These are phyloP conservation scores for Helicoverpa armigera DNA, from an alignment of 1,140 invertebrate species.

Conservation along the genomic window DNA sequence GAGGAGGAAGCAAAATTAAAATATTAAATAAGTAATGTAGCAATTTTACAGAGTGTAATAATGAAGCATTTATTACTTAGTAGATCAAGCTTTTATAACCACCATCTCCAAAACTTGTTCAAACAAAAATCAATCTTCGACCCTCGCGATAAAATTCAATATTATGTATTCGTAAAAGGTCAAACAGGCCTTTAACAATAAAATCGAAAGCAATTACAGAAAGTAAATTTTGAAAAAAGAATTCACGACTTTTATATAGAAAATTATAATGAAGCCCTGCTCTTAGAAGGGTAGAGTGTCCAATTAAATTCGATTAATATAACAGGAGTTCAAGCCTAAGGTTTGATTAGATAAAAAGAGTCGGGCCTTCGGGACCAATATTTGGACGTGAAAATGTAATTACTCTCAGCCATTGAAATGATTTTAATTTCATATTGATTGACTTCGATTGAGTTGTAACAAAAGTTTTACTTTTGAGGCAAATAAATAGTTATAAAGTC, in stretches of 20 bases:
- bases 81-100: neutral
- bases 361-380: neutral
- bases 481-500: no score
- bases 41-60: neutral
- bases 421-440: conserved; percentile 6
- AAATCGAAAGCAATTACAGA: conserved; percentile 45
- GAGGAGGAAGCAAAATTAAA: neutral
- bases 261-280: conserved; percentile 41
- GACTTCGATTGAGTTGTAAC: neutral
- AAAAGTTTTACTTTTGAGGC: neutral
- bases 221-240: conserved; percentile 29
- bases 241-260: conserved; percentile 26
- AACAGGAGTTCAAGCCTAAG: conserved; percentile 3
- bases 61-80: conserved; percentile 21
- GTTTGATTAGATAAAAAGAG: conserved; percentile 28
- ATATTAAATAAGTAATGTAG: conserved; percentile 5
- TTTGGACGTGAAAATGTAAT: conserved; percentile 23
- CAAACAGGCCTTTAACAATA: conserved; percentile 21
- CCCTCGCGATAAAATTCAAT: conserved; percentile 12
- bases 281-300: conserved; percentile 45
- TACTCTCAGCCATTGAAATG: neutral
- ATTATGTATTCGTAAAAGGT: conserved; percentile 16
- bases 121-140: conserved; percentile 10
- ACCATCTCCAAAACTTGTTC: neutral
- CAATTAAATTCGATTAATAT: conserved; percentile 47